Percentiles rank a stretch among this genome's conserved stretches.
Evolutionary conservation across 1,140 invertebrate species (phyloP).

Genomic region (Eueides isabella): DNA sequence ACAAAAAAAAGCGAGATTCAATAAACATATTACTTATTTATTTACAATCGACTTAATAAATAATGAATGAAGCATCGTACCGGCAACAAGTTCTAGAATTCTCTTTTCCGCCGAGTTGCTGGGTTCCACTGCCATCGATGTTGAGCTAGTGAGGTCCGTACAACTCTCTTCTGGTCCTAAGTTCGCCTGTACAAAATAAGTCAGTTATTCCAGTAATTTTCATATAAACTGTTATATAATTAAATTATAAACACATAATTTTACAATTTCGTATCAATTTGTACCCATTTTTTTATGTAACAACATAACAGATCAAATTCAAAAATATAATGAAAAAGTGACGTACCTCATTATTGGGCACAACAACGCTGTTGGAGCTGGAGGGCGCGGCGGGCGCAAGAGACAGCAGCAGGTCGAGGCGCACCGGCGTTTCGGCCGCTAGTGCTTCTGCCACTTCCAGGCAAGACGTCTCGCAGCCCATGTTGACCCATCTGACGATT

Average conservation of each 20-base stretch:
- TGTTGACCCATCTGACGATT: slow-evolving; percentile 89
- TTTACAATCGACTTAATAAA: slow-evolving; percentile 7
- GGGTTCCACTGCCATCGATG: slow-evolving; percentile 76
- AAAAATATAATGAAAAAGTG: not conserved
- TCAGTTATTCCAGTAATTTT: not conserved
- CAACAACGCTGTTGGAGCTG: slow-evolving; percentile 85
- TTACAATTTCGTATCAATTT: too few relatives aligned
- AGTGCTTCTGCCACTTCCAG: slow-evolving; percentile 93
- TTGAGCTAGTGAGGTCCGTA: slow-evolving; percentile 73
- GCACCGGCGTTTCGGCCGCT: slow-evolving; percentile 94
- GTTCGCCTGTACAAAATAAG: slow-evolving; percentile 49
- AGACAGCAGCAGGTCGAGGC: slow-evolving; percentile 93
- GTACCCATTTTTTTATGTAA: too few relatives aligned
- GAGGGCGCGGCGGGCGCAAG: slow-evolving; percentile 87
- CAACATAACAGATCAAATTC: too few relatives aligned
- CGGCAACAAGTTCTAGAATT: slow-evolving; percentile 86
- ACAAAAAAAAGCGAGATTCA: too few relatives aligned
- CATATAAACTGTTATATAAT: not conserved
- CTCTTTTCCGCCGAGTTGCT: slow-evolving; percentile 84
- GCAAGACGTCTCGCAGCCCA: slow-evolving; percentile 92
- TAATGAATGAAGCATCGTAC: slow-evolving; percentile 57
- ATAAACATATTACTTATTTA: too few relatives aligned
- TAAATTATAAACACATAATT: not conserved
- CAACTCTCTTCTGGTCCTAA: slow-evolving; percentile 70
- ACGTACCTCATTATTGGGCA: slow-evolving; percentile 80